Conservation (phyloP, 2,797 vertebrate species). For the Prunella strophiata region DNA sequence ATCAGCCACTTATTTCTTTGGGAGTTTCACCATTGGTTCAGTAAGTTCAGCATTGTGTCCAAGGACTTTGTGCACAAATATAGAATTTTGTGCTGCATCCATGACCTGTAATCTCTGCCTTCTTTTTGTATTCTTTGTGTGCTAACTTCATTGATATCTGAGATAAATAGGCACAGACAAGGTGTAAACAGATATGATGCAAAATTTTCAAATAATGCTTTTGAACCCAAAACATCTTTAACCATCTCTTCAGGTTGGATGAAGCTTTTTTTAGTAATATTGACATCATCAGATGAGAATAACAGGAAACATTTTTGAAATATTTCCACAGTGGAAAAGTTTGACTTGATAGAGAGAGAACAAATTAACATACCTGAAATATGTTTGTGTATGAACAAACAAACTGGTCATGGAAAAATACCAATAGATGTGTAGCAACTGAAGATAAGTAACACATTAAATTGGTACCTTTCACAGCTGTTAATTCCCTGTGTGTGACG, state of each 20-base stretch:
- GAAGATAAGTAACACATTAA: neutral
- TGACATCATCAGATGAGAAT: neutral
- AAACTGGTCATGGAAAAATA: neutral
- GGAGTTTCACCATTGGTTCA: neutral
- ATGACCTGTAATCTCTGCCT: neutral
- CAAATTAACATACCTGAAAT: neutral
- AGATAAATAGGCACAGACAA: neutral
- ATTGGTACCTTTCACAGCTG: neutral
- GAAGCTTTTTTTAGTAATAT: neutral
- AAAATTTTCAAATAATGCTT: neutral
- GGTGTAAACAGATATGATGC: neutral
- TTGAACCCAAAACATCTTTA: neutral
- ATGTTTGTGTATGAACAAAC: neutral
- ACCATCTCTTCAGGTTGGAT: neutral
- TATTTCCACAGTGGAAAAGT: neutral
- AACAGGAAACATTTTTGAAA: neutral
- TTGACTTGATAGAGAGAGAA: neutral
- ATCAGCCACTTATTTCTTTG: neutral
- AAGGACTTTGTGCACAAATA: neutral
- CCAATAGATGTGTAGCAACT: neutral
- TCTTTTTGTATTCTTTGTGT: neutral
- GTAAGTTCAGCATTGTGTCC: neutral
- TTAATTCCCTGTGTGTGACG: neutral
- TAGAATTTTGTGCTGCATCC: neutral
- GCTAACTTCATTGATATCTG: neutral